Evolutionary conservation across 2,888 invertebrate genomes (phyloP).

Genomic region (Elegia similella): DNA sequence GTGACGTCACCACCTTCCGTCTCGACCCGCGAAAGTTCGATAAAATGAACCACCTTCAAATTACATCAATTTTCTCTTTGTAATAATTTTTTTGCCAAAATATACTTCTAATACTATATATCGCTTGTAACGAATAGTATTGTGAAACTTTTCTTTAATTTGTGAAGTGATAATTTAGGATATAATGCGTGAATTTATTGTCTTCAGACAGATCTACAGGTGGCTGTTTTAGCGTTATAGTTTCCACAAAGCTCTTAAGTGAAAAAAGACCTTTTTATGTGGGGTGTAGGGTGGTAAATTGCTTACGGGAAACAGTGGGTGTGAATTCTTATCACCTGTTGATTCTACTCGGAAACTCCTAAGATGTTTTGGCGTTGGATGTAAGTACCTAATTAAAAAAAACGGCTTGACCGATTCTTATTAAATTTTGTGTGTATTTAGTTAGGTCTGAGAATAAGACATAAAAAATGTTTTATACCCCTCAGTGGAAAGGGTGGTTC

Average conservation of each 20-base stretch:
- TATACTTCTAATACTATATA: neutral
- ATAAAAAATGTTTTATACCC: too few relatives aligned
- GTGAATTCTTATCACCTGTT: constrained; percentile 75
- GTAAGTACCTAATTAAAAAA: too few relatives aligned
- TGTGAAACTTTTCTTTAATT: neutral
- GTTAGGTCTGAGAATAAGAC: too few relatives aligned
- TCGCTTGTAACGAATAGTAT: too few relatives aligned
- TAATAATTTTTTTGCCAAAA: neutral
- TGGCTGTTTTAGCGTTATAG: constrained; percentile 53
- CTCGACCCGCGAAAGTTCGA: constrained; percentile 48
- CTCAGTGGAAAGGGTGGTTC: too few relatives aligned
- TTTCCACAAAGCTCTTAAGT: constrained; percentile 33
- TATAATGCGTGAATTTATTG: neutral
- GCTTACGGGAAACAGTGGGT: constrained; percentile 49
- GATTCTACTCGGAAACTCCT: constrained; percentile 54
- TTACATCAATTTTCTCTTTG: neutral
- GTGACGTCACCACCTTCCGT: constrained; percentile 69
- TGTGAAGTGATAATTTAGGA: neutral
- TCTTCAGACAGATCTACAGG: constrained; percentile 58
- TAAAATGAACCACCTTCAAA: constrained; percentile 22
- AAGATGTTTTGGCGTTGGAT: constrained; percentile 68
- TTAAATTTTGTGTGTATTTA: too few relatives aligned
- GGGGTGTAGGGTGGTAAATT: constrained; percentile 59
- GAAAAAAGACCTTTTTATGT: constrained; percentile 57
- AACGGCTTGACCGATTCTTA: too few relatives aligned